Conservation (phyloP, 2,888 invertebrate genomes). For the Acanthosepion esculentum region DNA sequence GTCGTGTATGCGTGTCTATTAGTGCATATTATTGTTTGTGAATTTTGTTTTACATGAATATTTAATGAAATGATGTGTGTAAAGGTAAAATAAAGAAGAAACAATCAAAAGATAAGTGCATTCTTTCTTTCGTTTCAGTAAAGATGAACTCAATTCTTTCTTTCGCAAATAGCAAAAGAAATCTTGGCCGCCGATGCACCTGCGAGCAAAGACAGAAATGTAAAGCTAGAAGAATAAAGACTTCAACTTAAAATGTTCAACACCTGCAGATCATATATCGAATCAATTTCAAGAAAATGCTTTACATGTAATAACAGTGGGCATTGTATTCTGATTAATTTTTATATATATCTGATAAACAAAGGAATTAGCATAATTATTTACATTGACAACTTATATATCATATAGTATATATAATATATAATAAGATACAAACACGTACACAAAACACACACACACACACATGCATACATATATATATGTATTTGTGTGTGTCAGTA, state of each 20-base stretch:
- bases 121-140: neutral
- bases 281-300: neutral
- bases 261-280: neutral
- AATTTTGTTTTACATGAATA: neutral
- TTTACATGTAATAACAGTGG: neutral
- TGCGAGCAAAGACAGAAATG: neutral
- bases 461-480: too few species aligned
- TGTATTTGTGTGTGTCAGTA: too few species aligned
- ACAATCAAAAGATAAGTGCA: neutral
- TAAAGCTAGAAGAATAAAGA: neutral
- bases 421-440: too few species aligned
- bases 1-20: neutral
- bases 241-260: neutral
- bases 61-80: neutral
- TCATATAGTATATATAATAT: too few species aligned
- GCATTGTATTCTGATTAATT: neutral
- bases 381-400: neutral
- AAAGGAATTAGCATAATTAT: neutral
- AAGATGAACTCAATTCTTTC: neutral
- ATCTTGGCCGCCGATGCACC: neutral
- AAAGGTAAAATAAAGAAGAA: neutral
- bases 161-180: neutral
- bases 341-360: neutral
- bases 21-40: neutral
- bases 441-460: too few species aligned